phyloP scores from a whole-genome alignment of 2,797 vertebrate genomes.

The Pithecia hirsuta region DNA sequence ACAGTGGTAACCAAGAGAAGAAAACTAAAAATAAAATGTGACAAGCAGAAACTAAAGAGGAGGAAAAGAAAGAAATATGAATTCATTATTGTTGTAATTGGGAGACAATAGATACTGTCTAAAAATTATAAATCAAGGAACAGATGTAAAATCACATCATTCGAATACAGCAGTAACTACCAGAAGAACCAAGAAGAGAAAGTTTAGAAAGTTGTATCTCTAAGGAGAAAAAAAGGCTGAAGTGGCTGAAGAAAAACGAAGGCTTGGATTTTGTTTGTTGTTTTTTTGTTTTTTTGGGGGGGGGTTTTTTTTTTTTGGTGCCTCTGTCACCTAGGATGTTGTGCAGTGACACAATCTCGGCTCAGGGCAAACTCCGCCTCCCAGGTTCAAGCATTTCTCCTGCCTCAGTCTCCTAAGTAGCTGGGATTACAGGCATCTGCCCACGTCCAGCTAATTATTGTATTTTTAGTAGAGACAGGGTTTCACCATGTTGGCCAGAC shows the following conservation, averaged over 20 bases:
- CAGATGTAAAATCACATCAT: neutral
- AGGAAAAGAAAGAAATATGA: neutral
- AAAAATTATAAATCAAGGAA: neutral
- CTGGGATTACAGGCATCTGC: neutral
- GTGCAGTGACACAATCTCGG: neutral
- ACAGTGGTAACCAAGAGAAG: neutral
- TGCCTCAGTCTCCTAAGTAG: neutral
- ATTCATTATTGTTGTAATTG: neutral
- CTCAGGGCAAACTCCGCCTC: neutral
- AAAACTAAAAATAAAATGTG: slow-evolving; percentile 33
- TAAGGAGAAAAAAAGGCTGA: neutral
- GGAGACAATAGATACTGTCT: neutral
- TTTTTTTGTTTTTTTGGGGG: neutral
- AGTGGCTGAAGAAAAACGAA: neutral
- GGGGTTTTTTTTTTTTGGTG: neutral
- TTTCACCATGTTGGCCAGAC: neutral
- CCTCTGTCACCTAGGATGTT: neutral
- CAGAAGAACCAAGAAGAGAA: neutral
- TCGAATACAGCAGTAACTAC: neutral
- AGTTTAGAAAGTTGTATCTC: neutral
- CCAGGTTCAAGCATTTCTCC: neutral
- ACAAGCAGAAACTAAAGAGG: neutral
- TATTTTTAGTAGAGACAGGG: neutral
- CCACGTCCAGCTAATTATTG: neutral
- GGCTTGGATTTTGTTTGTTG: neutral